These are phyloP conservation scores for Monodelphis domestica DNA, from an alignment of 2,797 vertebrate species.

Conservation along the genomic window DNA sequence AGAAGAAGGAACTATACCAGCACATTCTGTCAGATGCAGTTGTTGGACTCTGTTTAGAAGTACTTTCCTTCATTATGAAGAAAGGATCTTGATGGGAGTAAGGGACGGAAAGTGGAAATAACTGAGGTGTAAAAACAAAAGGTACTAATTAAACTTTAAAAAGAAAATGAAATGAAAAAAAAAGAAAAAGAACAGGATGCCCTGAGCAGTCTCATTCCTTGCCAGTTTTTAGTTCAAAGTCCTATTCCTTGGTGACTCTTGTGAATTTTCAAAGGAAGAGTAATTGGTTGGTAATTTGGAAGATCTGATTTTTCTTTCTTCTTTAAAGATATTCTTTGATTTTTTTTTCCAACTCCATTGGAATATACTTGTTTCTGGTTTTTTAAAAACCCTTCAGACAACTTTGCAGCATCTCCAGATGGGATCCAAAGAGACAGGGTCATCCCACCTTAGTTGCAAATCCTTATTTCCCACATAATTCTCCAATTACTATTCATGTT, in stretches of 20 bases:
- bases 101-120: neutral
- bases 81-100: neutral
- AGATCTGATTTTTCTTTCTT: slow-evolving; percentile 32
- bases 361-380: neutral
- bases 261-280: neutral
- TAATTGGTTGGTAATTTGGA: slow-evolving; percentile 21
- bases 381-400: neutral
- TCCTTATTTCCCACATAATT: neutral
- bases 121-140: neutral
- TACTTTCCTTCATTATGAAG: neutral
- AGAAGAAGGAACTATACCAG: neutral
- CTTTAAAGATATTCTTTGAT: slow-evolving; percentile 29
- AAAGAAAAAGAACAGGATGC: neutral
- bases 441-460: neutral
- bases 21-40: too few relatives aligned
- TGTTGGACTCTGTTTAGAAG: neutral
- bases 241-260: slow-evolving; percentile 1
- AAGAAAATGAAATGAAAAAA: neutral
- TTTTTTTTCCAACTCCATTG: neutral
- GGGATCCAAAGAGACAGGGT: neutral
- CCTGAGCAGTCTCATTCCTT: slow-evolving; percentile 38
- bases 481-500: neutral
- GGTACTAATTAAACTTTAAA: neutral
- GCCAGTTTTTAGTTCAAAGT: slow-evolving; percentile 22
- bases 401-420: neutral